phyloP scores from a whole-genome alignment of 2,113 vertebrate genomes.

The Chaenogobius annularis region DNA sequence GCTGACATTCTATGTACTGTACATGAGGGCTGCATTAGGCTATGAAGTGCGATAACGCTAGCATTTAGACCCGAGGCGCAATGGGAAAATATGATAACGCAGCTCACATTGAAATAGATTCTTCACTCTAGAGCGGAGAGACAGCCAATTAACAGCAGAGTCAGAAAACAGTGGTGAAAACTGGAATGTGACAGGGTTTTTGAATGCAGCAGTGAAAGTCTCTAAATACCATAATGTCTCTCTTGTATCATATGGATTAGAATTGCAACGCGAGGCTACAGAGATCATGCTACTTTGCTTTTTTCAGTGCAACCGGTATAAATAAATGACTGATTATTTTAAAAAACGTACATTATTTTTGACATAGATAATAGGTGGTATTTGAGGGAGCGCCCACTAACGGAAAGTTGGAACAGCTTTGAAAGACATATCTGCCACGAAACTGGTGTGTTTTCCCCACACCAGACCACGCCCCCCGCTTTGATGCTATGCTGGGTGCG shows the following conservation, averaged over 20 bases:
- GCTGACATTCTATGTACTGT: neutral
- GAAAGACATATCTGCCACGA: too few relatives aligned
- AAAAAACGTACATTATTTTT: too few relatives aligned
- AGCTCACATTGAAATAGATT: constrained; percentile 22
- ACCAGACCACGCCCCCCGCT: too few relatives aligned
- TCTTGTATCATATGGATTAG: neutral
- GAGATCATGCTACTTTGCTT: too few relatives aligned
- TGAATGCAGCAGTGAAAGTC: neutral
- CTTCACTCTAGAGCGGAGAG: neutral
- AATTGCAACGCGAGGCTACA: too few relatives aligned
- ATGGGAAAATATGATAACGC: constrained; percentile 20
- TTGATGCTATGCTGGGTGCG: too few relatives aligned
- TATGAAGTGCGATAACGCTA: constrained; percentile 27
- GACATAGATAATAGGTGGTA: too few relatives aligned
- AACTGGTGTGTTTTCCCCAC: too few relatives aligned
- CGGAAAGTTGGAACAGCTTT: too few relatives aligned
- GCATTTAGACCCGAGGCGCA: constrained; percentile 4
- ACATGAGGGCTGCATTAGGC: constrained; percentile 11
- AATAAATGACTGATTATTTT: too few relatives aligned
- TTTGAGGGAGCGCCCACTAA: too few relatives aligned
- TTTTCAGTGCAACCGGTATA: too few relatives aligned
- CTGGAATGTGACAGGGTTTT: neutral
- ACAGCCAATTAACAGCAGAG: constrained; percentile 18
- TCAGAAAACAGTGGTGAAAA: constrained; percentile 2
- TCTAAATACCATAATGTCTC: neutral